phyloP scores from a whole-genome alignment of 1,140 invertebrate genomes.

The Scaptodrosophila lebanonensis region DNA sequence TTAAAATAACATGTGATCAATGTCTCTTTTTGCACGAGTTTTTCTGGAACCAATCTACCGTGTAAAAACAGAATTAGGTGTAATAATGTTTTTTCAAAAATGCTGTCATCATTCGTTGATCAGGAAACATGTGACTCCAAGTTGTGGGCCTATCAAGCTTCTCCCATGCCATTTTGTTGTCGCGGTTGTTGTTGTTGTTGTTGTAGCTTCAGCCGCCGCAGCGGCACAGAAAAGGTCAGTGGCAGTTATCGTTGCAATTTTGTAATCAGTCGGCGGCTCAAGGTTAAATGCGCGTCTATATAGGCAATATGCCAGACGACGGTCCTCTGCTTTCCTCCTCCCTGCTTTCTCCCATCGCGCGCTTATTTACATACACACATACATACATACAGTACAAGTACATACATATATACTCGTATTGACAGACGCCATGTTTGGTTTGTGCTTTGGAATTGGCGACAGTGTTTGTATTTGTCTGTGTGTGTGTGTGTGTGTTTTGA shows the following conservation, averaged over 20 bases:
- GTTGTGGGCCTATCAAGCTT: no score
- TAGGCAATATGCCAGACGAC: conserved; percentile 18
- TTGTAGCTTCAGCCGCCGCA: conserved; percentile 37
- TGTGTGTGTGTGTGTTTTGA: conserved; percentile 15
- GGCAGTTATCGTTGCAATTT: conserved; percentile 74
- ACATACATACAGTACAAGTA: not conserved
- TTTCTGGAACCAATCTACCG: no score
- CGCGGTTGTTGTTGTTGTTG: no score
- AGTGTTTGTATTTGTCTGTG: not conserved
- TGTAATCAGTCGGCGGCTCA: conserved; percentile 68
- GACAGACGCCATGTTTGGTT: conserved; percentile 54
- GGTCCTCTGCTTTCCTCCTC: not conserved
- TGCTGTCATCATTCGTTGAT: no score
- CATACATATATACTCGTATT: conserved; percentile 35
- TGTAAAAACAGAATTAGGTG: no score
- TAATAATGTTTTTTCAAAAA: no score
- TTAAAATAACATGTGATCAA: no score
- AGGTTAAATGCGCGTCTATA: conserved; percentile 49
- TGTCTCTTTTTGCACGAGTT: no score
- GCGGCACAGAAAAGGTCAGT: conserved; percentile 52
- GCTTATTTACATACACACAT: not conserved
- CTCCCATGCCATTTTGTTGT: no score
- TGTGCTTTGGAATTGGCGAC: no score
- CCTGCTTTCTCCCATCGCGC: not conserved
- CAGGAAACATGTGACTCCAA: no score